These are phyloP conservation scores for Sebastes kiyomatsui DNA, from an alignment of 2,797 vertebrate genomes.

Conservation along the genomic window DNA sequence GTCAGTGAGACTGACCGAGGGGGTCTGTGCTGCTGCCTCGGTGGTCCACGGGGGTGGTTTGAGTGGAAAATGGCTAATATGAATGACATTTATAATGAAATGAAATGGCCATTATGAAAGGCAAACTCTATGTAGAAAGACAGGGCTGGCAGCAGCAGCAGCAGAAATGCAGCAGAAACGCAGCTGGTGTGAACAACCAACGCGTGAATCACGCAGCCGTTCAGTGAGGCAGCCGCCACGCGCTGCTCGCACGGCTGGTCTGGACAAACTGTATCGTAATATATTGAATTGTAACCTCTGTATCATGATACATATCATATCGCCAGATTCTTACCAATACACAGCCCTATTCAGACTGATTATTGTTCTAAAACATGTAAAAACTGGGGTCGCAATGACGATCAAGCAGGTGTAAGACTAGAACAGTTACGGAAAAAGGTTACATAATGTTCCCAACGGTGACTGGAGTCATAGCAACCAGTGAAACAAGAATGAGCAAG, in stretches of 20 bases:
- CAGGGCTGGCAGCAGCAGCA: too few relatives aligned
- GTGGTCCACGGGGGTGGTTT: slow-evolving; percentile 1
- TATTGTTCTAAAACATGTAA: neutral
- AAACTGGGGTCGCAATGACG: neutral
- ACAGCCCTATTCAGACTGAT: neutral
- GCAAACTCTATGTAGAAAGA: too few relatives aligned
- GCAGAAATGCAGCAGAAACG: too few relatives aligned
- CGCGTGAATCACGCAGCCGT: too few relatives aligned
- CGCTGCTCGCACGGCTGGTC: too few relatives aligned
- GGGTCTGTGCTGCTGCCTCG: slow-evolving; percentile 16
- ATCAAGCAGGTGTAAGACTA: neutral
- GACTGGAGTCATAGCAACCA: slow-evolving; percentile 28
- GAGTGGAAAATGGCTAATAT: slow-evolving; percentile 31
- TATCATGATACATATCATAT: too few relatives aligned
- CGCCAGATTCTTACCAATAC: too few relatives aligned
- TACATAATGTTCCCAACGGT: slow-evolving; percentile 17
- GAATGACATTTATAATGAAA: too few relatives aligned
- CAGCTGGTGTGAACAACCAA: too few relatives aligned
- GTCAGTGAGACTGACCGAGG: neutral
- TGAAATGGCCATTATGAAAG: too few relatives aligned
- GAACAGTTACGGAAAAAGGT: neutral
- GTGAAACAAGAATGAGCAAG: slow-evolving; percentile 22
- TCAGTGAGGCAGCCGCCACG: too few relatives aligned
- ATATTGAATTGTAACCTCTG: too few relatives aligned
- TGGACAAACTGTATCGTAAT: neutral